A percentile compares a stretch with the other conserved stretches of the same genome.
Evolutionary conservation across 1,140 invertebrate genomes (phyloP).

Genomic region (Pomacea maculata): DNA sequence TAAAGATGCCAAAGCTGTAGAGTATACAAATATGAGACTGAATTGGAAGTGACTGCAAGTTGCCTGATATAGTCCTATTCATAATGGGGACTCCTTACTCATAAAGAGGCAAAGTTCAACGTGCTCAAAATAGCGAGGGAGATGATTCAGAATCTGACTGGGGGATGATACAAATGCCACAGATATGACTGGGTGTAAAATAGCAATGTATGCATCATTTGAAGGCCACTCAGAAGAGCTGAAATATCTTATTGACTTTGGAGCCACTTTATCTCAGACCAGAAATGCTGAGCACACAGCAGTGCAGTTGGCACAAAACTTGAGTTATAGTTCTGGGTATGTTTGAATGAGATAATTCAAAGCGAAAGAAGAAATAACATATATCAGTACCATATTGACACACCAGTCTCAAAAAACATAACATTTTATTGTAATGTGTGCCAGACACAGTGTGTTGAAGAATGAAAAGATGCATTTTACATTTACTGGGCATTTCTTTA

Average conservation of each 20-base stretch:
- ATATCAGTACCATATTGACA: not conserved
- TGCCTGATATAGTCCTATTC: not conserved
- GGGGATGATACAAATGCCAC: constrained; percentile 70
- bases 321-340: constrained; percentile 67
- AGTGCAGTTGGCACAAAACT: constrained; percentile 72
- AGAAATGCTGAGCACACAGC: constrained; percentile 78
- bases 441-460: constrained; percentile 68
- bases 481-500: constrained; percentile 82
- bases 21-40: not conserved
- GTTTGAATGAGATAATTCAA: constrained; percentile 53
- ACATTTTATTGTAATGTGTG: constrained; percentile 72
- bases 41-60: not conserved
- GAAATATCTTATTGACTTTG: constrained; percentile 71
- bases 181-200: constrained; percentile 82
- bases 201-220: constrained; percentile 82
- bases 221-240: constrained; percentile 73
- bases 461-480: constrained; percentile 70
- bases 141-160: constrained; percentile 27
- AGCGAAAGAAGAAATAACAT: constrained; percentile 54
- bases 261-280: constrained; percentile 70
- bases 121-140: constrained; percentile 50
- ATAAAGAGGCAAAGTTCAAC: constrained; percentile 17
- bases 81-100: not conserved
- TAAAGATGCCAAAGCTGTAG: not conserved
- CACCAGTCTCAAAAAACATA: constrained; percentile 41